phyloP scores from a whole-genome alignment of 2,113 vertebrate genomes.

The Phoxinus phoxinus region DNA sequence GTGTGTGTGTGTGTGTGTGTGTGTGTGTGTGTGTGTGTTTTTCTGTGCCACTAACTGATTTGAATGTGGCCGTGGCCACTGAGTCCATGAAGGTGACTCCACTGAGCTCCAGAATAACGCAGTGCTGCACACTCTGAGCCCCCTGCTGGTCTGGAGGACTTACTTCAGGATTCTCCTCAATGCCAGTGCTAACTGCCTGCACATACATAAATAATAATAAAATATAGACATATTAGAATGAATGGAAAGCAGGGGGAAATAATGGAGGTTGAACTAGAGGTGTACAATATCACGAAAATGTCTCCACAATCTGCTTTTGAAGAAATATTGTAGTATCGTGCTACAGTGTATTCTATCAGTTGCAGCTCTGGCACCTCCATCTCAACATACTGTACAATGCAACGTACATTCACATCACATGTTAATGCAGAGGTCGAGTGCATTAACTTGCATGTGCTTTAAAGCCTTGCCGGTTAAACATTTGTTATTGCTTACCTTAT shows the following conservation, averaged over 20 bases:
- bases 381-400: no score
- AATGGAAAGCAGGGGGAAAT: not conserved
- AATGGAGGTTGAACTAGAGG: not conserved
- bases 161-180: conserved; percentile 46
- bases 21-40: not conserved
- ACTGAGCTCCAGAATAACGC: conserved; percentile 81
- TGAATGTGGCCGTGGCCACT: conserved; percentile 77
- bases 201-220: not conserved
- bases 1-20: conserved; percentile 10
- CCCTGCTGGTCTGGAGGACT: conserved; percentile 58
- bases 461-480: no score
- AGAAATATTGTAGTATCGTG: no score
- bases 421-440: no score
- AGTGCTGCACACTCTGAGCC: conserved; percentile 63
- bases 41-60: conserved; percentile 74
- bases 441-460: no score
- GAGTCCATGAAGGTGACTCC: conserved; percentile 83
- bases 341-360: no score
- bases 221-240: not conserved
- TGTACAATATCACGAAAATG: no score
- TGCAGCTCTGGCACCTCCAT: no score
- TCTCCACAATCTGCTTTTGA: no score
- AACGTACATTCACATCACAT: no score
- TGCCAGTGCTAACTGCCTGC: conserved; percentile 39
- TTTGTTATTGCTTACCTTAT: no score